These are phyloP conservation scores for Dione vanillae DNA, from an alignment of 2,888 invertebrate species.

Conservation along the genomic window DNA sequence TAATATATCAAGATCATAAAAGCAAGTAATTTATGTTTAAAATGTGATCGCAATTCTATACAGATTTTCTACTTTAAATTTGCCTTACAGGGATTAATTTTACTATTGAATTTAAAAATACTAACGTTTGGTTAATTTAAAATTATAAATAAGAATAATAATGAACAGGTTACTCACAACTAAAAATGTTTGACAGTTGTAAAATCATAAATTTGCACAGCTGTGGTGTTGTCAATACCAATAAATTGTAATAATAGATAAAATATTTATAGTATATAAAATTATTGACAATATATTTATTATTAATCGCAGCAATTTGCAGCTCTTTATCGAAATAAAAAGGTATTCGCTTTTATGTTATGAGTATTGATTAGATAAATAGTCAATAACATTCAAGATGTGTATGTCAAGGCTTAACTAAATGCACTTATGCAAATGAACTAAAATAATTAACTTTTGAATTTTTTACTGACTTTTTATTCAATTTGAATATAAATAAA, in stretches of 20 bases:
- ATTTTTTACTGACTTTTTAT: no score
- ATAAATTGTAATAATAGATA: neutral
- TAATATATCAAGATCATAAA: conserved; percentile 13
- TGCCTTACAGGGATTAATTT: neutral
- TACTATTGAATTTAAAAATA: neutral
- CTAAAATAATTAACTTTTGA: no score
- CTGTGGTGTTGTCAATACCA: conserved; percentile 10
- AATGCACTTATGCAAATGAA: no score
- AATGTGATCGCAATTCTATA: neutral
- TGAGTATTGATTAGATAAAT: neutral
- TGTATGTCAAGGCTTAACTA: no score
- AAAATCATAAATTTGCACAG: conserved; percentile 12
- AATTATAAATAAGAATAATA: conserved; percentile 1
- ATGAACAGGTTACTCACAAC: conserved; percentile 11
- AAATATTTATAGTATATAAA: neutral
- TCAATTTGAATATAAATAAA: no score
- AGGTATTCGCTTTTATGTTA: neutral
- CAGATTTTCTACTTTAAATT: neutral
- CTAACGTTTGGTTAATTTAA: neutral
- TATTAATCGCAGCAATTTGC: neutral
- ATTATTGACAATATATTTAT: neutral
- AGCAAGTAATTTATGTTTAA: neutral
- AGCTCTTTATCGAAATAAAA: neutral
- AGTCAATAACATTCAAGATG: neutral
- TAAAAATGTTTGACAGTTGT: conserved; percentile 23